These are phyloP conservation scores for Thysanoteuthis rhombus DNA, from an alignment of 2,888 invertebrate genomes.

Conservation along the genomic window DNA sequence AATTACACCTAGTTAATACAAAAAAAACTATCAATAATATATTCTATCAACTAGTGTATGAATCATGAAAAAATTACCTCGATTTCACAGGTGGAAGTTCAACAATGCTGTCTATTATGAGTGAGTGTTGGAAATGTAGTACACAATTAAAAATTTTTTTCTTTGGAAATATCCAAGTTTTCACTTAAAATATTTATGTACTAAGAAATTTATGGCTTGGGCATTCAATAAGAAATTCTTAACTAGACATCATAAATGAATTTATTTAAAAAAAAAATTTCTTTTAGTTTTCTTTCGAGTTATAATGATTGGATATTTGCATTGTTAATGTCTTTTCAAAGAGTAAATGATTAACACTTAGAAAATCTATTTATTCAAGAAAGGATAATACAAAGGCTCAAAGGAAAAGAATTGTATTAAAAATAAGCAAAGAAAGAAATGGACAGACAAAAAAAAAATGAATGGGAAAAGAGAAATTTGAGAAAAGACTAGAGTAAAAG, in stretches of 20 bases:
- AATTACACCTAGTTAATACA: not conserved
- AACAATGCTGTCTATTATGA: not conserved
- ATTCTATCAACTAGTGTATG: not conserved
- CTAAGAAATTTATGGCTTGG: not conserved
- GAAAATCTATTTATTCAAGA: not conserved
- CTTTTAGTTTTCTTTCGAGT: not conserved
- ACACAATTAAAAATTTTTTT: not conserved
- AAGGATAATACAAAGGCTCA: not conserved
- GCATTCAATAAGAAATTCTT: not conserved
- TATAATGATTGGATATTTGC: not conserved
- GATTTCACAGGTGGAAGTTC: not conserved
- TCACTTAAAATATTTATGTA: not conserved
- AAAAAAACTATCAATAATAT: not conserved
- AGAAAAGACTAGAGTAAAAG: not conserved
- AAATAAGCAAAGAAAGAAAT: not conserved
- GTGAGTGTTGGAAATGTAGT: not conserved
- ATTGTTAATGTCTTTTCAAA: conserved; percentile 12
- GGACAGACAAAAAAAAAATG: not conserved
- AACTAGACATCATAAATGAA: not conserved
- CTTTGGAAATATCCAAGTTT: not conserved
- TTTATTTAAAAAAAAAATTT: not conserved
- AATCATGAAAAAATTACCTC: not conserved
- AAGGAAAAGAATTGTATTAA: not conserved
- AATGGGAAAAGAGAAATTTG: not conserved
- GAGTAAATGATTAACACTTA: not conserved